Conservation (phyloP, 92 coral and sea anemone species). For the Parazoanthus darwini region DNA sequence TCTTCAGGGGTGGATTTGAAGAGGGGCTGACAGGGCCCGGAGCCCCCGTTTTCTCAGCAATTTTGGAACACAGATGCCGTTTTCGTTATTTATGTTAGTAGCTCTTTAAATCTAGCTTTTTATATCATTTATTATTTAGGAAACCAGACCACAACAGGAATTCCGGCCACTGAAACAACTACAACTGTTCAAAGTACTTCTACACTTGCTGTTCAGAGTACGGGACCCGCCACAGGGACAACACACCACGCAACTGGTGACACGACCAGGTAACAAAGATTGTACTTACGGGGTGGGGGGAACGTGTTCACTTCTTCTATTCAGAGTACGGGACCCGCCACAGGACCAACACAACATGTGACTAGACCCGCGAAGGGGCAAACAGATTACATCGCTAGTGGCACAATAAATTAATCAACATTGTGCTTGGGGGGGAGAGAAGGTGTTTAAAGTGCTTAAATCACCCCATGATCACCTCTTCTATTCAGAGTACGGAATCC, state of each 20-base stretch:
- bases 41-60: too few relatives aligned
- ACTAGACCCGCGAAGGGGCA: too few relatives aligned
- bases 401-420: background rate
- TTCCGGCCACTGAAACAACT: background rate
- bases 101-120: too few relatives aligned
- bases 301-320: background rate
- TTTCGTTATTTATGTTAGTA: background rate
- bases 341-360: background rate
- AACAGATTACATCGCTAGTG: background rate
- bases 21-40: too few relatives aligned
- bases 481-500: background rate
- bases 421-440: background rate
- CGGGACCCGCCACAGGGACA: background rate
- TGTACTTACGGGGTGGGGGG: background rate
- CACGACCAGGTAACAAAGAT: background rate
- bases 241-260: background rate
- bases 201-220: background rate
- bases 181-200: background rate
- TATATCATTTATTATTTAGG: background rate
- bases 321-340: background rate
- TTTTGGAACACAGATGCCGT: too few relatives aligned
- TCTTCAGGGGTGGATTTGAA: too few relatives aligned
- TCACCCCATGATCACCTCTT: background rate
- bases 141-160: constrained; percentile 4
- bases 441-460: too few relatives aligned